Evolutionary conservation across 2,797 vertebrate species (phyloP).

Genomic region (Amblyraja radiata): DNA sequence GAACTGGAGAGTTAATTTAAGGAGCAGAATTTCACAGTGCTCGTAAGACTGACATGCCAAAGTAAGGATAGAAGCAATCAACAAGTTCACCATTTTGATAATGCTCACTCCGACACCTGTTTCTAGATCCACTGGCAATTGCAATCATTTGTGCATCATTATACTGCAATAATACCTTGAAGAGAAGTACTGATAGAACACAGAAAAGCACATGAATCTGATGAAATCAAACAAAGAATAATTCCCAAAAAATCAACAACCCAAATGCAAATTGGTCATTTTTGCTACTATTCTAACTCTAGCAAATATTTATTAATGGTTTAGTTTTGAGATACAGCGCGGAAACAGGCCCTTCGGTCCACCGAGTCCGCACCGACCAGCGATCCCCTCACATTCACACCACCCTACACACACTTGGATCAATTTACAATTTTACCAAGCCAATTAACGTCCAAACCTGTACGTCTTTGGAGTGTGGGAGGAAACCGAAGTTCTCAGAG

Average conservation of each 20-base stretch:
- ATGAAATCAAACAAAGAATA: not conserved
- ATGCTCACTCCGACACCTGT: not conserved
- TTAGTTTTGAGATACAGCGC: too few relatives aligned
- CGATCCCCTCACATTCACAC: too few relatives aligned
- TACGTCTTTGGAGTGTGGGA: too few relatives aligned
- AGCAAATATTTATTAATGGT: too few relatives aligned
- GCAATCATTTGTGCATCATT: not conserved
- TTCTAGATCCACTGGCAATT: not conserved
- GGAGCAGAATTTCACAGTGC: not conserved
- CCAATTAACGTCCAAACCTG: too few relatives aligned
- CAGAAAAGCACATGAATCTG: not conserved
- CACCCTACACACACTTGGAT: too few relatives aligned
- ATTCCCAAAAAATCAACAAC: not conserved
- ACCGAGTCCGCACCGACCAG: too few relatives aligned
- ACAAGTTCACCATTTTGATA: not conserved
- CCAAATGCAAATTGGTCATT: not conserved
- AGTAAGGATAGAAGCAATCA: not conserved
- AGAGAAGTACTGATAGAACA: not conserved
- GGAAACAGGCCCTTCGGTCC: too few relatives aligned
- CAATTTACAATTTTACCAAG: too few relatives aligned
- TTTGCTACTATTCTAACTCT: not conserved
- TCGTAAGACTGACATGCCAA: not conserved
- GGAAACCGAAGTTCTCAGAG: too few relatives aligned
- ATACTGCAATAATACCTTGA: not conserved
- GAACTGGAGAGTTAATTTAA: not conserved